These are phyloP conservation scores for silkworm (Bombyx mori) DNA, from an alignment of 1,140 invertebrate species.

Conservation along the genomic window ASM3026992v2 NC_085112.1:5675501-5676000, in stretches of 20 bases:
- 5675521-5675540: slow-evolving; percentile 32
- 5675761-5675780: slow-evolving; percentile 63
- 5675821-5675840: slow-evolving; percentile 37
- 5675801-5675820: slow-evolving; percentile 67
- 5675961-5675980: too few species aligned
- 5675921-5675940: slow-evolving; percentile 10
- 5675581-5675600: slow-evolving; percentile 65
- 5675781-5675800: slow-evolving; percentile 60
- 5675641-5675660: slow-evolving; percentile 71
- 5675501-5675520: slow-evolving; percentile 40
- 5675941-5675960: not conserved
- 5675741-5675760: slow-evolving; percentile 68
- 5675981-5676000: too few species aligned
- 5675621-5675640: slow-evolving; percentile 64
- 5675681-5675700: slow-evolving; percentile 43
- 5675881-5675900: slow-evolving; percentile 4
- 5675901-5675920: slow-evolving; percentile 5
- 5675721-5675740: slow-evolving; percentile 63
- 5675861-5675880: slow-evolving; percentile 16
- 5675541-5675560: slow-evolving; percentile 45
- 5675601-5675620: slow-evolving; percentile 66
- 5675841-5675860: slow-evolving; percentile 18
- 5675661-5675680: slow-evolving; percentile 66
- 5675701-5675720: slow-evolving; percentile 14
- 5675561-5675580: slow-evolving; percentile 58